phyloP scores from a whole-genome alignment of 2,113 vertebrate genomes.

The Hippopotamus amphibius region DNA sequence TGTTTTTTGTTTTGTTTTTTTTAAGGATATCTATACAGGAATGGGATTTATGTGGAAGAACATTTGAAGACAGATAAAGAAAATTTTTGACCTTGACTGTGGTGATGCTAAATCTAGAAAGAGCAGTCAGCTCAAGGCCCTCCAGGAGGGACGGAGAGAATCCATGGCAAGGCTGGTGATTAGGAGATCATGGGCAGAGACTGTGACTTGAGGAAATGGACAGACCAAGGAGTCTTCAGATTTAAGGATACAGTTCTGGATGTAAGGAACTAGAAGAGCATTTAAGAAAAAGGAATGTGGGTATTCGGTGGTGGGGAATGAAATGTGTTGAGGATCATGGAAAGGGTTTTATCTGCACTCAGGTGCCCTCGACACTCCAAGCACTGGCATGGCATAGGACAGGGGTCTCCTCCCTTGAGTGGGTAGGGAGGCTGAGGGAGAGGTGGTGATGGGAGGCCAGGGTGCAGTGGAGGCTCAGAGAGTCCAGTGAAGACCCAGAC shows the following conservation, averaged over 20 bases:
- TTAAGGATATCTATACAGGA: not conserved
- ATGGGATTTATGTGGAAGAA: not conserved
- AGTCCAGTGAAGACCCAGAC: not conserved
- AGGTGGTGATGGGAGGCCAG: rapidly evolving
- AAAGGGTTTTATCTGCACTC: not conserved
- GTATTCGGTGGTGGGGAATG: not conserved
- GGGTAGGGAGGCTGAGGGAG: too few species aligned
- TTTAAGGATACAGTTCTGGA: not conserved
- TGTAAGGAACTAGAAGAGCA: not conserved
- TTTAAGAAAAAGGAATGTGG: not conserved
- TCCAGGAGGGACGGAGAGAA: not conserved
- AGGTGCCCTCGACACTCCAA: not conserved
- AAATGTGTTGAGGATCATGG: not conserved
- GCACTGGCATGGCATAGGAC: too few species aligned
- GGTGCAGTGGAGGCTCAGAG: not conserved
- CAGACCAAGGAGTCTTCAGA: not conserved
- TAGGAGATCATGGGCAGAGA: not conserved
- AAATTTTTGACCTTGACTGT: not conserved
- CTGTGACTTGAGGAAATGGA: not conserved
- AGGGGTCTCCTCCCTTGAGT: not conserved
- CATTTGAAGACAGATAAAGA: not conserved
- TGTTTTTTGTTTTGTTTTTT: not conserved
- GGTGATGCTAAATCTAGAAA: constrained; percentile 18
- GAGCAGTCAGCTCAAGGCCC: not conserved
- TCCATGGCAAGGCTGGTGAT: not conserved